phyloP scores from a whole-genome alignment of 1,140 invertebrate genomes.

The Psilanteris sp. region DNA sequence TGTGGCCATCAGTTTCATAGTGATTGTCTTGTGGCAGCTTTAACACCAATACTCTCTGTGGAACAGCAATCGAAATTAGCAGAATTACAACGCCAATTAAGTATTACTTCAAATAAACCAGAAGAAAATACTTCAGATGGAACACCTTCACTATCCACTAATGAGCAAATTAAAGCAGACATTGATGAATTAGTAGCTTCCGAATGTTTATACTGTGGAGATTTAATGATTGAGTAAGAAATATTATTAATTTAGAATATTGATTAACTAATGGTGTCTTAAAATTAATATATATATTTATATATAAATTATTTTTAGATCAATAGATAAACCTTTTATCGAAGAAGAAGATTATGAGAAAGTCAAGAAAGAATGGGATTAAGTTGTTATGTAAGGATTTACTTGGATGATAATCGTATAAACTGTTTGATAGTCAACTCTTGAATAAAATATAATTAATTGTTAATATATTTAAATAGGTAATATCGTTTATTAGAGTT shows the following conservation, averaged over 20 bases:
- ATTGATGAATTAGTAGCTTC: constrained; percentile 94
- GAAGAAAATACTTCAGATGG: constrained; percentile 82
- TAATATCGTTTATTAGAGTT: neutral
- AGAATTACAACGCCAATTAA: constrained; percentile 84
- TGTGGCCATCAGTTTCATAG: constrained; percentile 97
- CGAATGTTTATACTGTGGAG: constrained; percentile 96
- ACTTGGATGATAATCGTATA: too few relatives aligned
- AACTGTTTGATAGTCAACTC: neutral
- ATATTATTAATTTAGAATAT: too few relatives aligned
- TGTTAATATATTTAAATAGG: constrained; percentile 10
- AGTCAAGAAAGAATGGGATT: constrained; percentile 91
- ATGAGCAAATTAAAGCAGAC: constrained; percentile 87
- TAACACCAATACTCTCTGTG: constrained; percentile 86
- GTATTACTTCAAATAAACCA: constrained; percentile 78
- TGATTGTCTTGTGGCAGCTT: constrained; percentile 93
- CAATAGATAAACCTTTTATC: constrained; percentile 92
- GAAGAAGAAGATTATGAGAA: constrained; percentile 89
- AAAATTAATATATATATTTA: neutral
- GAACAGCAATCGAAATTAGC: constrained; percentile 82
- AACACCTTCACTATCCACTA: constrained; percentile 81
- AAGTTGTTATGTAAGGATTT: constrained; percentile 44
- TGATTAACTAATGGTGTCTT: too few relatives aligned
- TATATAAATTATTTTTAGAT: constrained; percentile 69
- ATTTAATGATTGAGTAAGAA: constrained; percentile 90
- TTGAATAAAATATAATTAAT: neutral